phyloP scores from a whole-genome alignment of 2,113 vertebrate genomes.

The Oophaga pumilio region DNA sequence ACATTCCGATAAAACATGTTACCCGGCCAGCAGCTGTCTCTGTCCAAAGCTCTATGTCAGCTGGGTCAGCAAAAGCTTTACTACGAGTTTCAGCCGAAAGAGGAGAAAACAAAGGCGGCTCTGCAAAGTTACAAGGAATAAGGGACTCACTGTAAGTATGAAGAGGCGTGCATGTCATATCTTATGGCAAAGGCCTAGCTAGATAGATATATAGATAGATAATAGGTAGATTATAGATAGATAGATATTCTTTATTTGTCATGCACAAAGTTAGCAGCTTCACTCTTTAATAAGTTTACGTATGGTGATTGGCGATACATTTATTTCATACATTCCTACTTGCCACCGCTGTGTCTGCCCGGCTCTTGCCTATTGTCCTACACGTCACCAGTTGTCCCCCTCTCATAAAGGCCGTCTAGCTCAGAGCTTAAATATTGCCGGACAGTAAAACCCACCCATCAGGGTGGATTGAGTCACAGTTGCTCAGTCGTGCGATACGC shows the following conservation, averaged over 20 bases:
- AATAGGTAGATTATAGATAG: conserved; percentile 3
- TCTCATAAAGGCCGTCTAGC: conserved; percentile 96
- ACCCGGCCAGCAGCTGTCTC: background rate
- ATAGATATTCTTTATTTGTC: conserved; percentile 3
- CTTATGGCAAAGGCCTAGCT: background rate
- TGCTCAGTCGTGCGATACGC: conserved; percentile 95
- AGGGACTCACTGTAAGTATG: background rate
- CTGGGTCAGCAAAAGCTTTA: conserved; percentile 44
- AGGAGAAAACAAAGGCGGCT: conserved; percentile 7
- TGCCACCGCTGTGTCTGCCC: background rate
- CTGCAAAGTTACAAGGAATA: background rate
- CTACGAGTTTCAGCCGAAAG: conserved; percentile 32
- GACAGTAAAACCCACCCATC: conserved; percentile 96
- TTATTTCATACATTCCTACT: conserved; percentile 37
- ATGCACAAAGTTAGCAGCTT: background rate
- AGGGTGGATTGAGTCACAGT: conserved; percentile 93
- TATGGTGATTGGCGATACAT: background rate
- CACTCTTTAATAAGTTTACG: background rate
- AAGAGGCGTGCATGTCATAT: background rate
- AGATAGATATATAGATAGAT: conserved; percentile 1
- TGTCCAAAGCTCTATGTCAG: conserved; percentile 13
- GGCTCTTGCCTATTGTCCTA: conserved; percentile 86
- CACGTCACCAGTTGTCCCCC: conserved; percentile 83
- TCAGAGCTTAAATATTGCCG: conserved; percentile 96
- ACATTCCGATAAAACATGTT: conserved; percentile 30